Evolutionary conservation across 2,888 invertebrate species (phyloP).

Genomic region (Ferdinandea cuprea): DNA sequence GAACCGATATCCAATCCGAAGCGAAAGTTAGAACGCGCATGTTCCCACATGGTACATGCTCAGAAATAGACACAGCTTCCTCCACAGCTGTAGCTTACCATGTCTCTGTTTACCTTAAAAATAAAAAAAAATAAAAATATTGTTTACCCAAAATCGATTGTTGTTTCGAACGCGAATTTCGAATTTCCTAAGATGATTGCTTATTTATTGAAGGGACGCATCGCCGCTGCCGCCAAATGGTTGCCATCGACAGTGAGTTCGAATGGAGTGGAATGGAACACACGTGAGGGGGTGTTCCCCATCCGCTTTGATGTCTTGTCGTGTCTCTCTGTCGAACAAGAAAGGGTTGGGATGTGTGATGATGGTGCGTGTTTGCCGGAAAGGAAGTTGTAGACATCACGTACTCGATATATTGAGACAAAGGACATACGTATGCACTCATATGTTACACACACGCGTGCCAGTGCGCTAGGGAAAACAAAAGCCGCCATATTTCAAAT

Average conservation of each 20-base stretch:
- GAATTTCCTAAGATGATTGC: conserved; percentile 65
- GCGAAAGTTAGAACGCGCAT: conserved; percentile 57
- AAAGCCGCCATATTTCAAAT: conserved; percentile 20
- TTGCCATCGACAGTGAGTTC: conserved; percentile 61
- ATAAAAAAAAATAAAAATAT: conserved; percentile 28
- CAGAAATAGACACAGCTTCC: conserved; percentile 53
- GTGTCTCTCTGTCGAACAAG: conserved; percentile 18
- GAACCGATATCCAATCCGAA: conserved; percentile 59
- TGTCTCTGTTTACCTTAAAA: conserved; percentile 60
- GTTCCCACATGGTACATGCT: conserved; percentile 55
- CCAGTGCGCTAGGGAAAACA: conserved; percentile 34
- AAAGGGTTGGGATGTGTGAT: too few relatives aligned
- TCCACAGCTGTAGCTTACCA: conserved; percentile 59
- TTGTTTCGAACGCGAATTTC: conserved; percentile 66
- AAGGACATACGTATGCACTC: conserved; percentile 63
- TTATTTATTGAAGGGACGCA: conserved; percentile 66
- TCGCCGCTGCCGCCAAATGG: conserved; percentile 59
- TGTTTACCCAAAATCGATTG: conserved; percentile 60
- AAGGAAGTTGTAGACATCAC: conserved; percentile 54
- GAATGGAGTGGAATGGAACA: too few relatives aligned
- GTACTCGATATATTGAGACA: conserved; percentile 53
- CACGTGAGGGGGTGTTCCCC: conserved; percentile 30
- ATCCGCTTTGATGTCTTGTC: conserved; percentile 63
- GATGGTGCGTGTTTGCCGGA: conserved; percentile 31
- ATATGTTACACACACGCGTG: conserved; percentile 48